These are phyloP conservation scores for Pseudochaenichthys georgianus DNA, from an alignment of 2,797 vertebrate species.

Conservation along the genomic window DNA sequence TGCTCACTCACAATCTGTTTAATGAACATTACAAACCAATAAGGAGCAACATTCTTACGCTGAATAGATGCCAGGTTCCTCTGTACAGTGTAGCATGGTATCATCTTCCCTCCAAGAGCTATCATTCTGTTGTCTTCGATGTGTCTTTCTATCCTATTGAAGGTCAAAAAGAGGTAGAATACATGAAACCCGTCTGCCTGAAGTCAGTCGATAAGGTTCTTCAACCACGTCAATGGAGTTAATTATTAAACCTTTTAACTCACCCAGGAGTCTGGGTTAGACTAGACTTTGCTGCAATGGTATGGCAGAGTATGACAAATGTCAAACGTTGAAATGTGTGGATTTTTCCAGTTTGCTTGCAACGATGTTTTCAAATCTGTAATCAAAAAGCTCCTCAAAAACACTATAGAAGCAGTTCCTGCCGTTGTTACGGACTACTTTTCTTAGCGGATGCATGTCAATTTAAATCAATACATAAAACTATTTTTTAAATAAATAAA, in stretches of 20 bases:
- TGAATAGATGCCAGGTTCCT: conserved; percentile 23
- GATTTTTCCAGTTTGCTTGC: not conserved
- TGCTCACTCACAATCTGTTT: not conserved
- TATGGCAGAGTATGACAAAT: not conserved
- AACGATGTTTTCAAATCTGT: too few species aligned
- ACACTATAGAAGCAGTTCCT: too few species aligned
- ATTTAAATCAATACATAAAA: too few species aligned
- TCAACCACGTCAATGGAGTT: not conserved
- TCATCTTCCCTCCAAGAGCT: conserved; percentile 14
- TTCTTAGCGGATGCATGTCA: too few species aligned
- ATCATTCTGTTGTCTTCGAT: not conserved
- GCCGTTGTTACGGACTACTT: too few species aligned
- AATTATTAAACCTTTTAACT: conserved; percentile 16
- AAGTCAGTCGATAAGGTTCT: not conserved
- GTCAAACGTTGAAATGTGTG: not conserved
- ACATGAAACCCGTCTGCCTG: not conserved
- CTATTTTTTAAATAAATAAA: too few species aligned
- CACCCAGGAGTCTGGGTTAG: not conserved
- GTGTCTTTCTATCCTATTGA: not conserved
- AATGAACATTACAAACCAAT: not conserved
- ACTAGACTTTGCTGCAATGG: not conserved
- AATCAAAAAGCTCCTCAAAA: too few species aligned
- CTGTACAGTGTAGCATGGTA: not conserved
- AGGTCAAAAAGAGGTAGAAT: not conserved
- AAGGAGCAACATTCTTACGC: conserved; percentile 21